phyloP scores from a whole-genome alignment of 2,113 vertebrate genomes.

The Ophthalmolycus amberensis region DNA sequence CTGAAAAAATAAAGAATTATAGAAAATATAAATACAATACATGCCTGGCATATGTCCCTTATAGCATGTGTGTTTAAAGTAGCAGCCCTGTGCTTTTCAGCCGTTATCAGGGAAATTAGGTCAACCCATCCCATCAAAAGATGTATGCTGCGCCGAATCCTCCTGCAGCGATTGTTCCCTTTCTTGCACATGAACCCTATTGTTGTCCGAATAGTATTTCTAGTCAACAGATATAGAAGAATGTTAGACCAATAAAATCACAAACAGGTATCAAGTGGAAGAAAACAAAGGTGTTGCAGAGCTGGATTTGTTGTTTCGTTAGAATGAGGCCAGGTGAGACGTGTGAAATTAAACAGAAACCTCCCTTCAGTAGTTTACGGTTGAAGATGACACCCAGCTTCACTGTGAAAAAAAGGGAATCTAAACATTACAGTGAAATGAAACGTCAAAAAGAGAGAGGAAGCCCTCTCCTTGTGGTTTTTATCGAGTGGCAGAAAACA shows the following conservation, averaged over 20 bases:
- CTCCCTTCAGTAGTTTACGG: constrained; percentile 18
- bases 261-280: constrained; percentile 20
- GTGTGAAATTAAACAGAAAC: constrained; percentile 42
- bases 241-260: constrained; percentile 37
- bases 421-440: constrained; percentile 9
- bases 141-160: constrained; percentile 45
- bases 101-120: constrained; percentile 69
- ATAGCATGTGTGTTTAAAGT: constrained; percentile 59
- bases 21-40: constrained; percentile 82
- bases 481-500: constrained; percentile 64
- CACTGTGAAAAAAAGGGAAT: constrained; percentile 1
- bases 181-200: constrained; percentile 38
- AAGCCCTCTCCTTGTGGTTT: constrained; percentile 49
- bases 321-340: constrained; percentile 48
- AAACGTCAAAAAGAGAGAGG: constrained; percentile 48
- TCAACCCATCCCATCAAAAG: constrained; percentile 62
- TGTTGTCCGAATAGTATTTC: constrained; percentile 43
- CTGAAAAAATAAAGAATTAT: constrained; percentile 95
- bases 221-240: constrained; percentile 36
- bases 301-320: constrained; percentile 28
- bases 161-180: constrained; percentile 62
- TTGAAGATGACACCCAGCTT: constrained; percentile 37
- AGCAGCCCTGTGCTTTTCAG: constrained; percentile 39
- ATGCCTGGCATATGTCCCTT: constrained; percentile 70
- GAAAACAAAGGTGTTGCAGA: not conserved